Conservation (phyloP, 2,113 vertebrate species). For the Poeciliopsis occidentalis region DNA sequence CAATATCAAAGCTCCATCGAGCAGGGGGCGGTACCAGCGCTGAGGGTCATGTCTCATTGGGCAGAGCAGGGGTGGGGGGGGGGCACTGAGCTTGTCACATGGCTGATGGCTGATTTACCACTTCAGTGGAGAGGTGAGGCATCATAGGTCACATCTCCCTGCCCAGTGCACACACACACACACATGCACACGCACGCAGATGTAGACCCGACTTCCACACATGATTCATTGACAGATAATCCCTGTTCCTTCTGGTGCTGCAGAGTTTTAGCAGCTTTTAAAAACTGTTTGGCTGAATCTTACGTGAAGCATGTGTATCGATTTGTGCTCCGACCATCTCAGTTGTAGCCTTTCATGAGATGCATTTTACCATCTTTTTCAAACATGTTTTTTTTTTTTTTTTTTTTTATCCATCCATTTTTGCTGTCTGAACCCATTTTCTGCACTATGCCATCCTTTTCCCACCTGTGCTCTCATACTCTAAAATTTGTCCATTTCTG, state of each 20-base stretch:
- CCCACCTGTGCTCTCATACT: conserved; percentile 42
- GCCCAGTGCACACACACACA: conserved; percentile 19
- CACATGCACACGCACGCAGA: conserved; percentile 21
- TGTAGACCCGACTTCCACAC: conserved; percentile 2
- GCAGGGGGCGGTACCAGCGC: conserved; percentile 55
- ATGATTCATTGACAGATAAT: conserved; percentile 46
- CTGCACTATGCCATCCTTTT: conserved; percentile 26
- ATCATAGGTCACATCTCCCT: conserved; percentile 57
- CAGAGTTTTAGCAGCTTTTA: conserved; percentile 45
- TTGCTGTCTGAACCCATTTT: conserved; percentile 59
- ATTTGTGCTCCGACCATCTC: conserved; percentile 54
- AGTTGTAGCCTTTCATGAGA: conserved; percentile 56
- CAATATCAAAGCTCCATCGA: conserved; percentile 80
- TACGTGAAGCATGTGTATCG: conserved; percentile 58
- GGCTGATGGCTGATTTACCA: conserved; percentile 82
- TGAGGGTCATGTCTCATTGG: conserved; percentile 76
- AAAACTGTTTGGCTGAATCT: conserved; percentile 45
- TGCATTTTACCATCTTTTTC: conserved; percentile 30
- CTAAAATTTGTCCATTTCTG: conserved; percentile 65
- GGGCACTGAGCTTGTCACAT: conserved; percentile 75
- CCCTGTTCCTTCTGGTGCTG: conserved; percentile 24
- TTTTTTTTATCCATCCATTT: conserved; percentile 33
- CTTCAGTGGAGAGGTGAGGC: conserved; percentile 74
- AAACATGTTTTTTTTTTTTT: conserved; percentile 2
- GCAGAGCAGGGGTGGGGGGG: conserved; percentile 57